Conservation (phyloP, 37 sponge, comb jelly and placozoan genomes). For the Ianthella basta region DNA sequence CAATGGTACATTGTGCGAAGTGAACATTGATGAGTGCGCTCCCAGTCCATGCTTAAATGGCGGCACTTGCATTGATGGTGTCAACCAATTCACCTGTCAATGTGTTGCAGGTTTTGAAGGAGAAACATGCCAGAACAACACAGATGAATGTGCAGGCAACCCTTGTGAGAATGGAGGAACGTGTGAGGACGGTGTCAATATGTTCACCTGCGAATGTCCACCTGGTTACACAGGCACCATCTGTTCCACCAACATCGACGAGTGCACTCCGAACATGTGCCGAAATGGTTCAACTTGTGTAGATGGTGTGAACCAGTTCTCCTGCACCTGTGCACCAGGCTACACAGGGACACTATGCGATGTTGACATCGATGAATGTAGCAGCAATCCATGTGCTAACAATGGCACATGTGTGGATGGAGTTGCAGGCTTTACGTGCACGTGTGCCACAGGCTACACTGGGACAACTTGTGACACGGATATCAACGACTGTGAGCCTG, state of each 20-base stretch:
- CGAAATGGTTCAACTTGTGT: constrained; percentile 25
- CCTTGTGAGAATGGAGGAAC: constrained; percentile 34
- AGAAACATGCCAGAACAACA: constrained; percentile 21
- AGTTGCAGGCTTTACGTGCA: constrained; percentile 15
- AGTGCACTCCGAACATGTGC: constrained; percentile 21
- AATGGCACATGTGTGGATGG: constrained; percentile 35
- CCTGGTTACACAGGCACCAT: constrained; percentile 26
- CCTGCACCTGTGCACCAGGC: constrained; percentile 28
- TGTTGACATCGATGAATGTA: constrained; percentile 33
- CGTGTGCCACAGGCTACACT: constrained; percentile 30
- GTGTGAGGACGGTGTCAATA: constrained; percentile 12
- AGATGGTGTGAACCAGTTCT: not conserved
- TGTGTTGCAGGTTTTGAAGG: constrained; percentile 34
- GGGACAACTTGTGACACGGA: constrained; percentile 30
- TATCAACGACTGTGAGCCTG: constrained; percentile 20
- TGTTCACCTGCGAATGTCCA: constrained; percentile 27
- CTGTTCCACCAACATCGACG: constrained; percentile 29
- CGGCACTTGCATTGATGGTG: constrained; percentile 34
- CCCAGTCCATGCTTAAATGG: constrained; percentile 29
- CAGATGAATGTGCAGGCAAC: constrained; percentile 33
- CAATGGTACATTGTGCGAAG: constrained; percentile 33
- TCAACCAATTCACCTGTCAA: constrained; percentile 29
- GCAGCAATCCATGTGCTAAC: constrained; percentile 15
- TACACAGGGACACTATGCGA: constrained; percentile 32
- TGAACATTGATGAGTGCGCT: constrained; percentile 51